Percentiles rank a stretch among this genome's conserved stretches.
These are phyloP conservation scores for Drosophila sp. DNA, from an alignment of 1,140 invertebrate species.

Conservation along the genomic window DNA sequence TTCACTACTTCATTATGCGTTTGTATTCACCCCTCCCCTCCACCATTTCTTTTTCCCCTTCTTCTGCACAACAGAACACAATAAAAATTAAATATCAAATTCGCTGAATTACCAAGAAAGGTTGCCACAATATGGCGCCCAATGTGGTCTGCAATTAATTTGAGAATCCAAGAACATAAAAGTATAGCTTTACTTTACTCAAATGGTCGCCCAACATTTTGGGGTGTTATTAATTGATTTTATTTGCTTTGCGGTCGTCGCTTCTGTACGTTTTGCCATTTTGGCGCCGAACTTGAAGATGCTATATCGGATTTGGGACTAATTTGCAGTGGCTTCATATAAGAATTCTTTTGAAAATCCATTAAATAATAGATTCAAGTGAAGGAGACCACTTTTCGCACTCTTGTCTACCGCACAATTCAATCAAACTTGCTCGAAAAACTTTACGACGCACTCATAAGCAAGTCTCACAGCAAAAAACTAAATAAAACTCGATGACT, in stretches of 20 bases:
- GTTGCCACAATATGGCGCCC: not conserved
- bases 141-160: slow-evolving; percentile 21
- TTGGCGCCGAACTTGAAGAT: not conserved
- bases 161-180: not conserved
- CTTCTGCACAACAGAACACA: not conserved
- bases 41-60: not conserved
- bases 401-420: slow-evolving; percentile 51
- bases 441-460: slow-evolving; percentile 69
- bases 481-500: not conserved
- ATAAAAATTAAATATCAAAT: slow-evolving; percentile 33
- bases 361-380: not conserved
- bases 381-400: not conserved
- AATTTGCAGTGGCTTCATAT: slow-evolving; percentile 8
- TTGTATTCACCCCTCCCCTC: not conserved
- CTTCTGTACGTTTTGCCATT: not conserved
- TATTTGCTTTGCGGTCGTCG: not conserved
- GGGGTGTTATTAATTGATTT: slow-evolving; percentile 17
- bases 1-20: slow-evolving; percentile 24
- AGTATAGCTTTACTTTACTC: too few relatives aligned
- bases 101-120: slow-evolving; percentile 1
- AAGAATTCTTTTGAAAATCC: not conserved
- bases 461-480: slow-evolving; percentile 18
- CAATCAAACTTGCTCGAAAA: slow-evolving; percentile 71
- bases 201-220: too few relatives aligned
- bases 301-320: slow-evolving; percentile 8